Evolutionary conservation across 2,113 vertebrate species (phyloP), one percentile per base, ranked within the genome.

Genomic region (Halichoeres trimaculatus): DNA sequence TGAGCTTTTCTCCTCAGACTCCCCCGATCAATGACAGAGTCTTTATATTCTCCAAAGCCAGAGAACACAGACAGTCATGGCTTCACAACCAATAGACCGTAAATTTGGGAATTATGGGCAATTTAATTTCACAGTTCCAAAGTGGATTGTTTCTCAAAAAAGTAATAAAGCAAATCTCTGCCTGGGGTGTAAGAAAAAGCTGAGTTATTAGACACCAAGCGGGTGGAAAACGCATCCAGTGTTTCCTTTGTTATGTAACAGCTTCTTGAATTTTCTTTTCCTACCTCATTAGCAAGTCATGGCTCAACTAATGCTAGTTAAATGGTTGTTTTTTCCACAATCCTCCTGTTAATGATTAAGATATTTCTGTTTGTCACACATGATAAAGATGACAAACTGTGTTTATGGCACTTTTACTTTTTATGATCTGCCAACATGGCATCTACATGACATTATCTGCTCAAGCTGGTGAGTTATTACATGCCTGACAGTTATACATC

Each of bases 61-160:
- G 19, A 17, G 34, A 35, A 47, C 23, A 19, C 22, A 40, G 61
- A 83, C 51, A 71, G 53, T 41, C 45, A 40, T 23, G 30, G 41
- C 14, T 9, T 35, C 54, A 26, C 19, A 51, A 20, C 41, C 53
- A 76, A 66, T 20, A 19, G 10, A n/a, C 43, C 12, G 13, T 70
- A 41, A 62, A 69, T 73, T 41, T 34, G 22, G 64, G 35, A 71
- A 36, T 22, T 3, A n/a, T 8, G 64, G 24, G 47, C 36, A 38
- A 60, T 55, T 34, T 6, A 45, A 66, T 69, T 70, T 74, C 35
- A 57, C 16, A 35, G 36, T 22, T 71, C 70, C 23, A 1, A 9
- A 35, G 45, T 67, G 74, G 74, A 65, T 60, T 62, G 66, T 65
- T 89, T 85, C 19, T 74, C 11, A 56, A 67, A 76, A 77, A 78